Evolutionary conservation across 2,888 invertebrate genomes (phyloP).

Genomic region (Quadroppia sp.): DNA sequence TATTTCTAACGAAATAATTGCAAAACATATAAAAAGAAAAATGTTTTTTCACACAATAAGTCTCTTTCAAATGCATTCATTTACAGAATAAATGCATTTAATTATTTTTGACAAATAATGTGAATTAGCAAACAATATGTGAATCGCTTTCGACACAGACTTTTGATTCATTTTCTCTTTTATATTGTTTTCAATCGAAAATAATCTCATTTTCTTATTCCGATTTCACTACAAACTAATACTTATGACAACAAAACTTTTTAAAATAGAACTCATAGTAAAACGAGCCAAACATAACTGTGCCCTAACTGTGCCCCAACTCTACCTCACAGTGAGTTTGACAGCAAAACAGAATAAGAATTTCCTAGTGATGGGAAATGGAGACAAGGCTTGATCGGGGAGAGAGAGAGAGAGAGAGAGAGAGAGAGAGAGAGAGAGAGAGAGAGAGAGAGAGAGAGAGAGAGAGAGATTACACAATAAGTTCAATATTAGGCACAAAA

Average conservation of each 20-base stretch:
- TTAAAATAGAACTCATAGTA: constrained; percentile 13
- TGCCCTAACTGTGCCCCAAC: too few species aligned
- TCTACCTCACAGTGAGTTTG: too few species aligned
- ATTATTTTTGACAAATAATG: background rate
- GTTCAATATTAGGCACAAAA: background rate
- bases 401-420: constrained; percentile 22
- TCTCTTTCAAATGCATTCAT: too few species aligned
- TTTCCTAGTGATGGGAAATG: background rate
- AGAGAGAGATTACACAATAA: constrained; percentile 12
- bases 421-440: constrained; percentile 34
- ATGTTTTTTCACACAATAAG: too few species aligned
- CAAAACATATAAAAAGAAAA: too few species aligned
- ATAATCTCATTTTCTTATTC: background rate
- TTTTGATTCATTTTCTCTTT: background rate
- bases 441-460: constrained; percentile 24
- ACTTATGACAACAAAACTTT: background rate
- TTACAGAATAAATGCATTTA: too few species aligned
- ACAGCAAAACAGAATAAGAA: constrained; percentile 1
- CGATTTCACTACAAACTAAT: constrained; percentile 16
- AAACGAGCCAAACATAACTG: constrained; percentile 17
- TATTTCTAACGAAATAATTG: too few species aligned
- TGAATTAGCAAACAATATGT: background rate
- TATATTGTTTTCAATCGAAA: background rate
- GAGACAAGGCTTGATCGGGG: background rate
- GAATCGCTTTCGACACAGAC: too few species aligned